phyloP scores from a whole-genome alignment of 2,113 vertebrate species.

The Romanogobio albipinnatus region DNA sequence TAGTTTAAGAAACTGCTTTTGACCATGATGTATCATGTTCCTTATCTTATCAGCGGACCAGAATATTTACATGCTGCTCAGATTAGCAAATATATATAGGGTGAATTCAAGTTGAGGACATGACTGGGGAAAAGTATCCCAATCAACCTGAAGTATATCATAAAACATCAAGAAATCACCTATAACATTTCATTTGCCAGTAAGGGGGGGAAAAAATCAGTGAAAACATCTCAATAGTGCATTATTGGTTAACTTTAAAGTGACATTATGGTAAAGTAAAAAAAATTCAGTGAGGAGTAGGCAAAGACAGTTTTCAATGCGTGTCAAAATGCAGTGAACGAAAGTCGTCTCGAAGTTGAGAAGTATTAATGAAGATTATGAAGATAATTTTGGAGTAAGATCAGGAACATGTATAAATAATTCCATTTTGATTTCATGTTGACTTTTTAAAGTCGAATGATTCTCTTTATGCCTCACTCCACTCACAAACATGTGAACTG shows the following conservation, averaged over 20 bases:
- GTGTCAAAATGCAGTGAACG: not conserved
- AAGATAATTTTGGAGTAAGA: not conserved
- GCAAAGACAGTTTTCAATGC: not conserved
- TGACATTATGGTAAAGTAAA: not conserved
- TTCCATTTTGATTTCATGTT: not conserved
- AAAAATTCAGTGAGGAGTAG: not conserved
- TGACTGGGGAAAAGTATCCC: no score
- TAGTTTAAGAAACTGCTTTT: not conserved
- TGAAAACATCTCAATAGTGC: not conserved
- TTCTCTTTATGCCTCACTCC: not conserved
- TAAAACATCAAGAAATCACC: not conserved
- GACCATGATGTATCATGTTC: not conserved
- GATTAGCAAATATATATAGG: not conserved
- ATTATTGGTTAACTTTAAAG: not conserved
- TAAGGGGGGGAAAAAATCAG: not conserved
- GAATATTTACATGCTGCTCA: not conserved
- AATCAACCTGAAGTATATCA: not conserved
- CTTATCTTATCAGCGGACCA: not conserved
- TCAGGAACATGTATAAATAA: not conserved
- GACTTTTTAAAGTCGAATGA: not conserved
- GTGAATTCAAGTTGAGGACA: no score
- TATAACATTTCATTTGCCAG: not conserved
- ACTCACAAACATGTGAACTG: not conserved
- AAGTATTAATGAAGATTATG: not conserved
- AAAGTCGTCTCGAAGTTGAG: not conserved